Evolutionary conservation across 2,888 invertebrate species (phyloP).

Genomic region (Microdon myrmicae): DNA sequence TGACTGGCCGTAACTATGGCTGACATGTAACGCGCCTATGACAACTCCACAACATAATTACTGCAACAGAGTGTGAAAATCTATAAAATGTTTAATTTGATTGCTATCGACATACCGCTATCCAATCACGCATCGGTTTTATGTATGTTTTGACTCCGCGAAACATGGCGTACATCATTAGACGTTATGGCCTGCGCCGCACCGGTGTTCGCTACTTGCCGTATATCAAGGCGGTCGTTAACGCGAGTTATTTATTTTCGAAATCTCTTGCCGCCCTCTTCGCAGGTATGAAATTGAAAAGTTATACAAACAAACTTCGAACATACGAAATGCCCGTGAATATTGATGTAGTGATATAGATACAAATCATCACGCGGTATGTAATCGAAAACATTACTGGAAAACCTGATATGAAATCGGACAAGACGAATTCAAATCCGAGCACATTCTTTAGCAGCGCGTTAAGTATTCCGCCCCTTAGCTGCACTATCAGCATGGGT

Average conservation of each 20-base stretch:
- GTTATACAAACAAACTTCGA: slow-evolving; percentile 3
- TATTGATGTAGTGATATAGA: neutral
- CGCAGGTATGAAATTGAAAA: slow-evolving; percentile 5
- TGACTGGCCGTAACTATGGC: too few relatives aligned
- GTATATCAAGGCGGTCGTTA: slow-evolving; percentile 19
- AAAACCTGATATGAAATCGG: too few relatives aligned
- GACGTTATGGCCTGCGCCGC: slow-evolving; percentile 13
- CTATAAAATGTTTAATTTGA: too few relatives aligned
- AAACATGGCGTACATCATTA: slow-evolving; percentile 41
- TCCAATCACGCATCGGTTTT: slow-evolving; percentile 34
- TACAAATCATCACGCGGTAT: too few relatives aligned
- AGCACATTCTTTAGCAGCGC: too few relatives aligned
- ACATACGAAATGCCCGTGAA: slow-evolving; percentile 13
- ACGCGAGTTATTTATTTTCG: slow-evolving; percentile 1
- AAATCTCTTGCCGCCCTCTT: slow-evolving; percentile 2
- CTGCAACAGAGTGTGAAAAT: too few relatives aligned
- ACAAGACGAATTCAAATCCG: too few relatives aligned
- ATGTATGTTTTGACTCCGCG: slow-evolving; percentile 19
- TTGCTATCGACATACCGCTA: slow-evolving; percentile 6
- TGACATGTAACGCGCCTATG: too few relatives aligned
- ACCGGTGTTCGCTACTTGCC: slow-evolving; percentile 22
- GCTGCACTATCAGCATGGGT: neutral
- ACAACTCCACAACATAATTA: too few relatives aligned
- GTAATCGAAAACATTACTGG: too few relatives aligned
- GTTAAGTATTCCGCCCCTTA: neutral